A percentile compares a stretch with the other conserved stretches of the same genome.
These are phyloP conservation scores for Torymus texanus DNA, from an alignment of 2,888 invertebrate genomes.

Conservation along the genomic window DNA sequence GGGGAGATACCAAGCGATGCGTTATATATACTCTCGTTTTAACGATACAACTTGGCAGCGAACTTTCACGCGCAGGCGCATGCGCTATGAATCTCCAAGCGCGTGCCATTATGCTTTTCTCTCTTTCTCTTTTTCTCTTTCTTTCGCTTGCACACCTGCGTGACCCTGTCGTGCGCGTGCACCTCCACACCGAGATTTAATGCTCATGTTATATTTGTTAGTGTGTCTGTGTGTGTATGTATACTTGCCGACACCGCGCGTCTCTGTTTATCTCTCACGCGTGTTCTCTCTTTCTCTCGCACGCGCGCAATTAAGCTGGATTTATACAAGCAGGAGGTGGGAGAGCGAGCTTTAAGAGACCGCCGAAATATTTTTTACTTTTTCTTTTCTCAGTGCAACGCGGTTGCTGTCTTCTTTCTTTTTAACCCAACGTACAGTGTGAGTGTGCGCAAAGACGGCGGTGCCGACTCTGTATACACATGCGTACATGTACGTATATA, in stretches of 20 bases:
- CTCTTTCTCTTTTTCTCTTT: conserved; percentile 55
- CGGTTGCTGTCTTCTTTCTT: background rate
- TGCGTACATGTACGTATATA: background rate
- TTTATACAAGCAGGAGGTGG: conserved; percentile 25
- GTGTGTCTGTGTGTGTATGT: conserved; percentile 18
- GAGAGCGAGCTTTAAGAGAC: conserved; percentile 40
- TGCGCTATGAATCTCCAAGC: conserved; percentile 63
- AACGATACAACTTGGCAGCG: conserved; percentile 9
- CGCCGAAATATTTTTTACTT: conserved; percentile 44
- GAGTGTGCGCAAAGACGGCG: background rate
- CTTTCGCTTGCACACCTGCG: conserved; percentile 62
- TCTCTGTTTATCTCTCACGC: conserved; percentile 15
- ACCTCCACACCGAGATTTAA: conserved; percentile 55
- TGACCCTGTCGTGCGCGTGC: conserved; percentile 57
- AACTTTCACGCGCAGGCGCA: conserved; percentile 57
- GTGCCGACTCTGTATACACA: background rate
- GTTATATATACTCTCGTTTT: conserved; percentile 22
- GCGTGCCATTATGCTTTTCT: conserved; percentile 57
- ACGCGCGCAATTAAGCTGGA: conserved; percentile 51
- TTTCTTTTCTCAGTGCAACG: background rate
- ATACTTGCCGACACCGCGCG: background rate
- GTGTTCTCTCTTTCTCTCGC: background rate
- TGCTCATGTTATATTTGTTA: conserved; percentile 57
- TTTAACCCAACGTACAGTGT: background rate
- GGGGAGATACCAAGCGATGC: too few relatives aligned